A percentile compares a stretch with the other conserved stretches of the same genome.
Evolutionary conservation across 2,113 vertebrate genomes (phyloP).

Genomic region (Ursus arctos): DNA sequence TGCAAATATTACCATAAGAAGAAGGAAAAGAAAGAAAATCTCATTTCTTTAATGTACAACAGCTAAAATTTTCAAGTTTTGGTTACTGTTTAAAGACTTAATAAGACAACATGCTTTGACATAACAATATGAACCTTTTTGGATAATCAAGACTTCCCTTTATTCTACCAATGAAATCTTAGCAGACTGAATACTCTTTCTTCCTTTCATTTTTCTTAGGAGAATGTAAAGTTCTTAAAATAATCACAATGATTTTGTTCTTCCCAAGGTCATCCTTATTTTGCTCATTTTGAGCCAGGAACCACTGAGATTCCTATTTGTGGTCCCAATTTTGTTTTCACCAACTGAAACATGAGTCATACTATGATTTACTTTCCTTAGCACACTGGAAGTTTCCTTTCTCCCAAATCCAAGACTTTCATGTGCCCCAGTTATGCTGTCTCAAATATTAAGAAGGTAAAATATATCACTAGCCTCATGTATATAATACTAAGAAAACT

Average conservation of each 20-base stretch:
- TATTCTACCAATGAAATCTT: neutral
- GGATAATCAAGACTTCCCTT: neutral
- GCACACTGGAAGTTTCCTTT: neutral
- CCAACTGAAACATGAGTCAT: neutral
- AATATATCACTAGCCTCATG: neutral
- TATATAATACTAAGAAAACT: neutral
- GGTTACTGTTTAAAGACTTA: neutral
- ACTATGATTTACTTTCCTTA: neutral
- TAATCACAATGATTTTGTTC: neutral
- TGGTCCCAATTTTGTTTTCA: neutral
- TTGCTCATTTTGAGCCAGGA: neutral
- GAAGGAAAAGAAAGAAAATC: neutral
- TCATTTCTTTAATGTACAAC: neutral
- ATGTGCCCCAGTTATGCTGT: neutral
- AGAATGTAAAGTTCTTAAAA: neutral
- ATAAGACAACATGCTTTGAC: neutral
- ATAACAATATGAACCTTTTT: neutral
- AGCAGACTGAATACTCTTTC: neutral
- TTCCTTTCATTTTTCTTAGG: neutral
- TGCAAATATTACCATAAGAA: neutral
- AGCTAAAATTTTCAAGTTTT: neutral
- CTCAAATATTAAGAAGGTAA: neutral
- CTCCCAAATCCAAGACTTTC: neutral
- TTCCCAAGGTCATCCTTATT: neutral
- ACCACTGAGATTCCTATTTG: neutral